Percentiles rank a stretch among this genome's conserved stretches.
Conservation (phyloP, 2,888 invertebrate species). For the Celastrina argiolus region DNA sequence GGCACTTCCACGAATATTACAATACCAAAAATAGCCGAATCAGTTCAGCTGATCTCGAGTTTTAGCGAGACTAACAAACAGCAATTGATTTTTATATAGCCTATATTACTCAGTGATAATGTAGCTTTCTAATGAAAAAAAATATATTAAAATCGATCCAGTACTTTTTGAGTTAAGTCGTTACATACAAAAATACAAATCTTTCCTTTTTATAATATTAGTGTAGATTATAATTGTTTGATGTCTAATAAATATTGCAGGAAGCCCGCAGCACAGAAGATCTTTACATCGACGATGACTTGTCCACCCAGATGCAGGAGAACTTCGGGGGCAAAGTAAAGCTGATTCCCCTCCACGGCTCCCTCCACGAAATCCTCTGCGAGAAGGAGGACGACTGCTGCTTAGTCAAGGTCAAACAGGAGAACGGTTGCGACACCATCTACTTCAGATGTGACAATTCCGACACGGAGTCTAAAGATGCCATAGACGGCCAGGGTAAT, state of each 20-base stretch:
- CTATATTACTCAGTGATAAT: no score
- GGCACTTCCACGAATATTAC: no score
- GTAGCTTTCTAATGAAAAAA: no score
- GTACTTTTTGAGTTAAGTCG: no score
- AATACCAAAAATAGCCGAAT: no score
- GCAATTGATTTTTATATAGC: no score
- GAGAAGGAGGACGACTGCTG: constrained; percentile 71
- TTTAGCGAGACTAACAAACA: no score
- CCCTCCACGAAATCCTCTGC: constrained; percentile 69
- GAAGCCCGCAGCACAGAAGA: constrained; percentile 77
- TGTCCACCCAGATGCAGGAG: constrained; percentile 68
- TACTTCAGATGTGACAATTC: constrained; percentile 65
- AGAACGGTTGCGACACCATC: constrained; percentile 66
- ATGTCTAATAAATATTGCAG: constrained; percentile 39
- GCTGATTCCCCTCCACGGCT: constrained; percentile 65
- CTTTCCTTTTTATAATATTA: no score
- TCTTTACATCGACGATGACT: constrained; percentile 75
- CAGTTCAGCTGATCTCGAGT: no score
- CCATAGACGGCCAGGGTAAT: constrained; percentile 48
- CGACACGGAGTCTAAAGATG: constrained; percentile 59
- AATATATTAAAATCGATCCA: no score
- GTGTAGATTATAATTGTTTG: no score
- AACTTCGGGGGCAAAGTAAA: constrained; percentile 66
- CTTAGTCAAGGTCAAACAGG: constrained; percentile 66
- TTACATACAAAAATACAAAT: no score